These are phyloP conservation scores for Marcusenius ussheri DNA, from an alignment of 2,113 vertebrate species.

Conservation along the genomic window DNA sequence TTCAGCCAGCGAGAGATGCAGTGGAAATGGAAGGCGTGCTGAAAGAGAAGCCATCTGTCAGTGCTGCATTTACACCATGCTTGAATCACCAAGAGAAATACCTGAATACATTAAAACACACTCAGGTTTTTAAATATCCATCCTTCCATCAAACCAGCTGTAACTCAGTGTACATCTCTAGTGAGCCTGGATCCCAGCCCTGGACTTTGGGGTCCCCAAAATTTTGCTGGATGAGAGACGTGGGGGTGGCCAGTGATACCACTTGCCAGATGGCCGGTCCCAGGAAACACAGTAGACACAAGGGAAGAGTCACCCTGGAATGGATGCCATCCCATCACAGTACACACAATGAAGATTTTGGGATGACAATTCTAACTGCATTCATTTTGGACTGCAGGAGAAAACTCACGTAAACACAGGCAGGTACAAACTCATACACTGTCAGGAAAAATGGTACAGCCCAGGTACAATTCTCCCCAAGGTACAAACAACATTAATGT, in stretches of 20 bases:
- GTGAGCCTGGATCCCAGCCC: neutral
- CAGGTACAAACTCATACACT: neutral
- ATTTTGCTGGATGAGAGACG: neutral
- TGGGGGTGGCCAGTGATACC: neutral
- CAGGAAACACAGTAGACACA: neutral
- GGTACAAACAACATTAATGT: neutral
- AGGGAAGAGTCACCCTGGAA: neutral
- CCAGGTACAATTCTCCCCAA: neutral
- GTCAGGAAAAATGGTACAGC: neutral
- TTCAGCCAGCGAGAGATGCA: slow-evolving; percentile 99
- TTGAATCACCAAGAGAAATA: neutral
- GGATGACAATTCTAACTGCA: neutral
- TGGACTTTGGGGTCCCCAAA: neutral
- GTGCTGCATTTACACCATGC: neutral
- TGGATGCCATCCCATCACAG: neutral
- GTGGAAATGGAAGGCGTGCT: slow-evolving; percentile 98
- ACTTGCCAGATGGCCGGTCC: neutral
- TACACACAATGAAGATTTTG: neutral
- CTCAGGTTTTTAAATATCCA: neutral
- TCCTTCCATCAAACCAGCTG: neutral
- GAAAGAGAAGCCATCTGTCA: slow-evolving; percentile 26
- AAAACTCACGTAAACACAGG: neutral
- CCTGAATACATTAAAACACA: neutral
- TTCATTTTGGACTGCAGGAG: neutral
- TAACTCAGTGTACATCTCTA: neutral